These are phyloP conservation scores for Oeneis ivallda DNA, from an alignment of 2,888 invertebrate species.

Conservation along the genomic window DNA sequence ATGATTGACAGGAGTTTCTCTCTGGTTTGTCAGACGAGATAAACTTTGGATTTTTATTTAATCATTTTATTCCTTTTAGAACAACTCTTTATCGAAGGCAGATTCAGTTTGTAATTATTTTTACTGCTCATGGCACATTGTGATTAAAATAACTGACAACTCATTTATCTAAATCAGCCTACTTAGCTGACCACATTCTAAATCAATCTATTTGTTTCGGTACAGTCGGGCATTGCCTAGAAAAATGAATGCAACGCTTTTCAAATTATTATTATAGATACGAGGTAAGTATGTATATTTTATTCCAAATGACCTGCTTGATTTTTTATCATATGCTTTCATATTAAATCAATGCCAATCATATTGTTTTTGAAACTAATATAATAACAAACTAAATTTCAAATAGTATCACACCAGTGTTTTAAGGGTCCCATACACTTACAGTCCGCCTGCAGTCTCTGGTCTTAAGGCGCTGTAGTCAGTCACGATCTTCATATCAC, in stretches of 20 bases:
- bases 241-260: constrained; percentile 22
- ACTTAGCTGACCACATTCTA: constrained; percentile 26
- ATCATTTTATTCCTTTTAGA: constrained; percentile 26
- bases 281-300: constrained; percentile 2
- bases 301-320: not conserved
- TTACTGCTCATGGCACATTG: constrained; percentile 32
- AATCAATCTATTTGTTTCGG: constrained; percentile 26
- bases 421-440: too few species aligned
- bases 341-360: constrained; percentile 14
- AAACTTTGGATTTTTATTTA: constrained; percentile 21
- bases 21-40: constrained; percentile 27
- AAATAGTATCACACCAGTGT: too few species aligned
- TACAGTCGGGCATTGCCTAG: constrained; percentile 11
- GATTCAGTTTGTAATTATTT: constrained; percentile 33
- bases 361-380: constrained; percentile 13
- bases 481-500: too few species aligned
- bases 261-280: constrained; percentile 12
- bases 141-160: constrained; percentile 29
- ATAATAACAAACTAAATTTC: too few species aligned
- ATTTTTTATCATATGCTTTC: constrained; percentile 22
- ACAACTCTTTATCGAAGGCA: constrained; percentile 24
- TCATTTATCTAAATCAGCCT: constrained; percentile 32
- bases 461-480: too few species aligned
- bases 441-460: too few species aligned
- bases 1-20: constrained; percentile 35